Base-by-base conservation (phyloP, 2,888 invertebrate species). In the Diaprepes abbreviatus region DNA sequence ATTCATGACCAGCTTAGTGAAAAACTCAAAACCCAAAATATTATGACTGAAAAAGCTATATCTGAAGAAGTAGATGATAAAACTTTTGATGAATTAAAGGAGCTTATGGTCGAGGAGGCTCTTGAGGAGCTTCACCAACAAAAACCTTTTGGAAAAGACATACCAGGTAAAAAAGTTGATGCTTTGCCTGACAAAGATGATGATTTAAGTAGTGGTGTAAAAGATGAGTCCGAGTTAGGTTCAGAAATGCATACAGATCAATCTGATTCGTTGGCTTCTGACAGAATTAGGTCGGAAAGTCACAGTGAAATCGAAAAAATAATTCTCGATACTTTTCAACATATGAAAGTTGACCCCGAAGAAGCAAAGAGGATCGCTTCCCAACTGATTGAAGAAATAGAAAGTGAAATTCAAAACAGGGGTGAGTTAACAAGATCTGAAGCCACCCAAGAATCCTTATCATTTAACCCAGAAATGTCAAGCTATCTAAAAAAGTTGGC, bases 341-440 rank as follows among this genome's bases (percentile, higher is more conserved):
- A 83, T 21, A 83, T 84, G 75, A 83, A 82, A 76, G 83, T 86
- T 31, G 84, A 85, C 48, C 83, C 85, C 14, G 85, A 85, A 55
- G 87, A 87, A 76, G 87, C 87, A 0, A 83, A 85, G 77, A 80
- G 82, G 66, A 85, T 87, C 35, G 87, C 88, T 1, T 83, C 85
- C 71, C 84, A 86, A 73, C 78, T 88, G 55, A 82, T 88, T 1
- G 85, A 85, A 63, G 86, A 87, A 76, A 87, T 88, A 70, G 88
- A 88, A 79, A 81, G 80, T 2, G 87, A 87, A 79, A 85, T 87
- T n/a, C 83, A 85, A 67, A 84, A 84, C 73, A 80, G 85, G 19
- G 70, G 74, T 9, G 74, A 71, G 12, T 40, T 72, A 5, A 65
- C 68, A 0, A 57, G 64, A 19, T 65, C 66, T 14, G 52, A 59